Percentiles rank a stretch among this genome's conserved stretches.
Conservation (phyloP, 2,797 vertebrate species). For the Cygnus olor region DNA sequence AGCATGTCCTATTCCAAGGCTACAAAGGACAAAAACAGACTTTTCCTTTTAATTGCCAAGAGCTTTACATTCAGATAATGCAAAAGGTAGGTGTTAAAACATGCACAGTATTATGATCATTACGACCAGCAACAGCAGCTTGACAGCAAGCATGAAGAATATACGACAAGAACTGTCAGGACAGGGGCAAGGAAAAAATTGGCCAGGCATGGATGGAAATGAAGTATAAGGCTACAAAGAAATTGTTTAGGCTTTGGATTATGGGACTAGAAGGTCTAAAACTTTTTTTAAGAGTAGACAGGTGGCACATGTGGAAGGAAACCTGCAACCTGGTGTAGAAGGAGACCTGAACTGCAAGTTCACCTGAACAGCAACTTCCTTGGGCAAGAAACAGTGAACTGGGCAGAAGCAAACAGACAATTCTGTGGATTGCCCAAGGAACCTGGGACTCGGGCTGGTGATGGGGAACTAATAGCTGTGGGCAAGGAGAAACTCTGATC, state of each 20-base stretch:
- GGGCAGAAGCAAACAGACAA: background rate
- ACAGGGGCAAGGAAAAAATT: background rate
- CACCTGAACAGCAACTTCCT: background rate
- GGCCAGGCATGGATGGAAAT: background rate
- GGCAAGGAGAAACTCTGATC: background rate
- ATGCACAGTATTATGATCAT: background rate
- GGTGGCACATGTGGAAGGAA: background rate
- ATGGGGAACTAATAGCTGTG: background rate
- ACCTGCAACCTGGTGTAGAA: background rate
- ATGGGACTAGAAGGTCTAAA: background rate
- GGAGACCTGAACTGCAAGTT: background rate
- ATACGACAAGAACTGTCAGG: background rate
- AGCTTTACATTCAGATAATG: background rate
- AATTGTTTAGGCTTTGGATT: background rate
- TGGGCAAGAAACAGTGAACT: background rate
- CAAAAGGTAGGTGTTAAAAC: background rate
- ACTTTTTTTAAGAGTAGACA: background rate
- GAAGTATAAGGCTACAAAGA: background rate
- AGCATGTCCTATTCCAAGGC: background rate
- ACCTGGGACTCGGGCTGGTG: background rate
- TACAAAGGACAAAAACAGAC: background rate
- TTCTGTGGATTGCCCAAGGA: background rate
- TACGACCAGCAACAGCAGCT: background rate
- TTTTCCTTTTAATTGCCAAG: background rate
- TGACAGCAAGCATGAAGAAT: background rate